Percentiles rank a stretch among this genome's conserved stretches.
Conservation (phyloP, 2,888 invertebrate species). For the Calameuta pallipes region DNA sequence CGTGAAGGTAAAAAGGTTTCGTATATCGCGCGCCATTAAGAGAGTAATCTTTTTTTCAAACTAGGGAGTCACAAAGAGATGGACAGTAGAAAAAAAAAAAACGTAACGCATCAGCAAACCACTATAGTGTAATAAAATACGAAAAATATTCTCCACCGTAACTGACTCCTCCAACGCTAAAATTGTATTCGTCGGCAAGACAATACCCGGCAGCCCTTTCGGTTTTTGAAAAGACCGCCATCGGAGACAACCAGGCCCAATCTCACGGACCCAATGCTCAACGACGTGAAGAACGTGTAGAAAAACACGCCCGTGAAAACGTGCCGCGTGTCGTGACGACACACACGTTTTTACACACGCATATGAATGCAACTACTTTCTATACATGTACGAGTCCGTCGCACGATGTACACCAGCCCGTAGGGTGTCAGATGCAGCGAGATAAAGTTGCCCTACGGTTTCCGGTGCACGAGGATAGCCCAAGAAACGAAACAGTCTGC, state of each 20-base stretch:
- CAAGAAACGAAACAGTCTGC: constrained; percentile 15
- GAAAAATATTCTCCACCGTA: not conserved
- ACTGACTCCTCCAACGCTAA: not conserved
- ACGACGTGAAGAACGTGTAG: constrained; percentile 29
- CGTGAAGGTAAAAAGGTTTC: not conserved
- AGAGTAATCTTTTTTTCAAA: not conserved
- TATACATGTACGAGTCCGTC: not conserved
- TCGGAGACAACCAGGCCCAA: constrained; percentile 51
- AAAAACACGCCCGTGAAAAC: not conserved
- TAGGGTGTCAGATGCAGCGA: constrained; percentile 52
- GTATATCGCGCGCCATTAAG: not conserved
- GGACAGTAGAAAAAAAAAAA: not conserved
- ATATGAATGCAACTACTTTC: not conserved
- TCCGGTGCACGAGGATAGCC: constrained; percentile 40
- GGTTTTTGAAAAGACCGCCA: not conserved
- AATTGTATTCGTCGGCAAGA: not conserved
- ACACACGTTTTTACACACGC: not conserved
- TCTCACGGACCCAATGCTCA: constrained; percentile 20
- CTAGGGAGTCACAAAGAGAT: not conserved
- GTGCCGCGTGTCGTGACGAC: not conserved
- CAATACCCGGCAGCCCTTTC: not conserved
- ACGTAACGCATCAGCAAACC: not conserved
- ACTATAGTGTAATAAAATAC: not conserved
- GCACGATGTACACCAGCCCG: not conserved
- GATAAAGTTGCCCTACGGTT: constrained; percentile 49